Evolutionary conservation across 2,888 invertebrate species (phyloP), one percentile per base, ranked within the genome.

Genomic region (Drosophila mimetica): DNA sequence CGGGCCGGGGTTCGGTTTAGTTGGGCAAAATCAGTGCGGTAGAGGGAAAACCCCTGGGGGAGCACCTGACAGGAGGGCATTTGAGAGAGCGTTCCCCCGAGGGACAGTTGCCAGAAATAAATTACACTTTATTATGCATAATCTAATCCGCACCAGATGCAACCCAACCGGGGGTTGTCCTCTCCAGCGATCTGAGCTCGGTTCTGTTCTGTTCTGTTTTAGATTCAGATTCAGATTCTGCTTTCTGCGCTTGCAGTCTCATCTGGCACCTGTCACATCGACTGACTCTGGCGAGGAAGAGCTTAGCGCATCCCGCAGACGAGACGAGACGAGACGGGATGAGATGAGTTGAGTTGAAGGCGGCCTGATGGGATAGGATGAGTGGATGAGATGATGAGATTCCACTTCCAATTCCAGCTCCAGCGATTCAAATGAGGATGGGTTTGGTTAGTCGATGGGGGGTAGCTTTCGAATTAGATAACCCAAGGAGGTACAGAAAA

Each of bases 71-170:
- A 44, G 42, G 5, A 41, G 6, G 13, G 18, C 20, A 3, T 18
- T 11, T 6, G 7, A 2, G 39, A 20, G 39, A 13, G 9, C 28
- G 18, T 13, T 20, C 14, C 18, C 65, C 44, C 32, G 30, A 25
- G 71, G 67, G 63, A 57, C 55, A 73, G 70, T 70, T 74, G 70
- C 70, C 71, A 79, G 84, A 80, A 89, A 90, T 90, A 90, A 90
- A 90, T 90, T 90, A 90, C 90, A 90, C 88, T 90, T 88, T 89
- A 90, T 90, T 90, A 90, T 90, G 91, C 90, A 90, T 90, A 90
- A 90, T 90, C 90, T 90, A 90, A 90, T 90, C 89, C 90, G 80
- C 79, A 90, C 77, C 90, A 90, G 90, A 90, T 90, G 91, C 90
- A 88, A 74, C 65, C 77, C 54, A 46, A 46, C 6, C 6, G 46